Evolutionary conservation across 2,113 vertebrate genomes (phyloP).

Genomic region (Seriola rivoliana): DNA sequence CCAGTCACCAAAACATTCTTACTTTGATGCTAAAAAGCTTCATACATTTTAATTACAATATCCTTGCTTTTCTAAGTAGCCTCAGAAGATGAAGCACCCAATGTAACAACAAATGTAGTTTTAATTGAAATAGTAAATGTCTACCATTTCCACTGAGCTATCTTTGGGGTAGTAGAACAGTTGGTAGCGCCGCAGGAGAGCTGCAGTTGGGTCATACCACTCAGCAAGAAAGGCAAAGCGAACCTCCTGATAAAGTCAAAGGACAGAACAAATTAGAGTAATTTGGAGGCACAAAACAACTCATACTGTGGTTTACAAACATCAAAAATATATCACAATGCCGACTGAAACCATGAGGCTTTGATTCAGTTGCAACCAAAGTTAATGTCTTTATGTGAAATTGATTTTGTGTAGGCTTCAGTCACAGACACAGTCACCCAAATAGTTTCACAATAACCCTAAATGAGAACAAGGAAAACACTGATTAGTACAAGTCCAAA

Average conservation of each 20-base stretch:
- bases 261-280: not conserved
- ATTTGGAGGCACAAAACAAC: not conserved
- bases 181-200: conserved; percentile 91
- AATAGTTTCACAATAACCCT: not conserved
- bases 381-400: not conserved
- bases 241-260: conserved; percentile 83
- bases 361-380: not conserved
- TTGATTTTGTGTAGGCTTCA: not conserved
- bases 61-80: not conserved
- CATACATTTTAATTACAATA: not conserved
- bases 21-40: not conserved
- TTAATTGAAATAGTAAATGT: not conserved
- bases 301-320: not conserved
- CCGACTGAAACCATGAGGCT: not conserved
- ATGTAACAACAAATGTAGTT: too few relatives aligned
- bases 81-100: not conserved
- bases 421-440: not conserved
- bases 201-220: conserved; percentile 93
- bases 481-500: not conserved
- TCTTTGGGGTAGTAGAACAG: conserved; percentile 94
- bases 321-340: not conserved
- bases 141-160: conserved; percentile 95
- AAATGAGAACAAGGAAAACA: not conserved
- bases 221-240: conserved; percentile 93
- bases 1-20: not conserved